phyloP scores from a whole-genome alignment of 1,140 invertebrate genomes.

The Babylonia areolata region DNA sequence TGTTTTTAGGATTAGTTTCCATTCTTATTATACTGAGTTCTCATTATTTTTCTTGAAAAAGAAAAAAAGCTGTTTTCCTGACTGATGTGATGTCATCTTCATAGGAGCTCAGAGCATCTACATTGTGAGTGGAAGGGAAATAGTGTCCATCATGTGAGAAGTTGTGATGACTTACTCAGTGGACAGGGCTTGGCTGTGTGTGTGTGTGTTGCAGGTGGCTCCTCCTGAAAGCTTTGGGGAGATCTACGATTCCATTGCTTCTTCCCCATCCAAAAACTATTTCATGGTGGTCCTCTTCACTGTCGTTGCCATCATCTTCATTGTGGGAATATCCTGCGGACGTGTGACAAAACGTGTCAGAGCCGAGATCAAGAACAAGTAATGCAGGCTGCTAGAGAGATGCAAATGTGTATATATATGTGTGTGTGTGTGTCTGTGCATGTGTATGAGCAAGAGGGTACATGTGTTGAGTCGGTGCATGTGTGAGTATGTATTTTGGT shows the following conservation, averaged over 20 bases:
- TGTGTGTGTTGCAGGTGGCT: slow-evolving; percentile 68
- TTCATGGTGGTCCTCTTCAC: slow-evolving; percentile 80
- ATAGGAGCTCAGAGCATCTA: too few relatives aligned
- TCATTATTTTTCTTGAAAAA: too few relatives aligned
- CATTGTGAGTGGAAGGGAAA: too few relatives aligned
- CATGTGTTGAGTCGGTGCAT: too few relatives aligned
- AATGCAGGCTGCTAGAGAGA: slow-evolving; percentile 1
- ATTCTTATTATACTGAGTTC: too few relatives aligned
- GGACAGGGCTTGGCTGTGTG: too few relatives aligned
- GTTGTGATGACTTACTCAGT: too few relatives aligned
- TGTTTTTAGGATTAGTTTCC: too few relatives aligned
- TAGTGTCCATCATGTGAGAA: too few relatives aligned
- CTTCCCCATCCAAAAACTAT: slow-evolving; percentile 86
- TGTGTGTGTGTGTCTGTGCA: background rate
- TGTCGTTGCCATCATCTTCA: slow-evolving; percentile 86
- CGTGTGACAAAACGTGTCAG: slow-evolving; percentile 83
- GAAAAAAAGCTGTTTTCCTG: too few relatives aligned
- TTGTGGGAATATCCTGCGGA: slow-evolving; percentile 88
- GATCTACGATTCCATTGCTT: slow-evolving; percentile 82
- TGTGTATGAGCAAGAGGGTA: background rate
- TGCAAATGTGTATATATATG: background rate
- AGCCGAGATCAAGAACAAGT: slow-evolving; percentile 61
- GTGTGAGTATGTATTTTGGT: too few relatives aligned
- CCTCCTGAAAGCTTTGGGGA: slow-evolving; percentile 84
- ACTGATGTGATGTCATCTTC: too few relatives aligned